Percentiles rank a stretch among this genome's conserved stretches.
Conservation (phyloP, 2,113 vertebrate genomes). For the Nipponia nippon region DNA sequence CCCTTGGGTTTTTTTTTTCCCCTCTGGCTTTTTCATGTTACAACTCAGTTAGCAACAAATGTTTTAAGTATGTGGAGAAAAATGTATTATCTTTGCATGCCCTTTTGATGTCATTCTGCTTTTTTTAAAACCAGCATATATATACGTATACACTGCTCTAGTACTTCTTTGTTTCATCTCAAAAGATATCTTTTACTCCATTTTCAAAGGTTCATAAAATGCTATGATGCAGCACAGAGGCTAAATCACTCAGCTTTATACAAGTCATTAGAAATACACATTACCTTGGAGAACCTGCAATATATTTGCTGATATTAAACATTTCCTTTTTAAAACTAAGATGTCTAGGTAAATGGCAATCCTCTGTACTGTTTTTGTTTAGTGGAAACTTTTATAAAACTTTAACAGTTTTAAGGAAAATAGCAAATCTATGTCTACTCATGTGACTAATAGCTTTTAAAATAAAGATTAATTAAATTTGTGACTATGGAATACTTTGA, state of each 20-base stretch:
- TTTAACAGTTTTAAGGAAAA: not conserved
- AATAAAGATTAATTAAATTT: not conserved
- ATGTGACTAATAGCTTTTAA: not conserved
- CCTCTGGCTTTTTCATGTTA: not conserved
- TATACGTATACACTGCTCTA: not conserved
- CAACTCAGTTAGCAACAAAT: not conserved
- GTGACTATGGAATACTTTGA: not conserved
- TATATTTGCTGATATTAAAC: not conserved
- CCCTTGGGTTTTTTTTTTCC: not conserved
- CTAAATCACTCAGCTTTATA: not conserved
- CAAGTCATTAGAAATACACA: not conserved
- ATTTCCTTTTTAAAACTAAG: not conserved
- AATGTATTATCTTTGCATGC: not conserved
- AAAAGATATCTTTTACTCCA: not conserved
- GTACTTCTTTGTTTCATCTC: not conserved
- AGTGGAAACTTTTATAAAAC: not conserved
- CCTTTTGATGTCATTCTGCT: not conserved
- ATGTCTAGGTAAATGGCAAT: not conserved
- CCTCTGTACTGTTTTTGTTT: not conserved
- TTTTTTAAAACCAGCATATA: not conserved
- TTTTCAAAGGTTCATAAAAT: not conserved
- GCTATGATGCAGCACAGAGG: not conserved
- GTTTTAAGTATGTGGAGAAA: not conserved
- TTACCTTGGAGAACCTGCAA: not conserved
- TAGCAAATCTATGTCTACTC: not conserved